Base-by-base conservation (phyloP, 2,797 vertebrate genomes). In the Aphelocoma californica region DNA sequence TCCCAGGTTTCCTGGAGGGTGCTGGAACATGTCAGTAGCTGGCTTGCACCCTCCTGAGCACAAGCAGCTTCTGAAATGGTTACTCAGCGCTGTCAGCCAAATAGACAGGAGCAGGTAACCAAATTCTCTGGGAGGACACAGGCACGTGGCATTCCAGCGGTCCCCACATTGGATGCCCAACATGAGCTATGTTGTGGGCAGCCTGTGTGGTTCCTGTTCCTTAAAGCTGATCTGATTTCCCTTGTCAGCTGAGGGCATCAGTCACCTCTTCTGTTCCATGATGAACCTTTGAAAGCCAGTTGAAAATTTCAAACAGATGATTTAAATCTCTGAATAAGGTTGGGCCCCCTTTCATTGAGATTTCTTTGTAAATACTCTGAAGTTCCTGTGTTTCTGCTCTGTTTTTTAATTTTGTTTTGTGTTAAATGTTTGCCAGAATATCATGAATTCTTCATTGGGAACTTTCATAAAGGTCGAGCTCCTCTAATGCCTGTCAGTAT, bases 11-110 rank as follows among this genome's bases (percentile, higher is more conserved):
- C 32, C 53, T 66, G 28, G 34, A 40, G 82, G 60, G 18, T 21
- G 28, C 36, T 81, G 36, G 53, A 67, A 48, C n/a, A 6, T 10
- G 14, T 47, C 15, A 38, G 48, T 25, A 14, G n/a, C 18, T 38
- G 24, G 4, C 32, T 58, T 50, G 61, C 44, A 38, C 19, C 48
- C 32, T 58, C 13, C 40, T 64, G 66, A 45, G 56, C 7, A 1
- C 32, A 15, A 58, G 34, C n/a, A 42, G 29, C 31, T 65, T 53
- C 73, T 75, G 79, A 38, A 90, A 19, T 19, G 29, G 34, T 32
- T 42, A 12, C 9, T 2, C 5, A 44, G 5, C 3, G 2, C 23
- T 31, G 1, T 12, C 29, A 32, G n/a, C 32, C 50, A 44, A 38
- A 75, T 12, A 26, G 7, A 34, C 40, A 38, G 38, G 12, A 38